Percentiles rank a stretch among this genome's conserved stretches.
These are phyloP conservation scores for Lordiphosa collinella DNA, from an alignment of 1,140 invertebrate genomes.

Conservation along the genomic window DNA sequence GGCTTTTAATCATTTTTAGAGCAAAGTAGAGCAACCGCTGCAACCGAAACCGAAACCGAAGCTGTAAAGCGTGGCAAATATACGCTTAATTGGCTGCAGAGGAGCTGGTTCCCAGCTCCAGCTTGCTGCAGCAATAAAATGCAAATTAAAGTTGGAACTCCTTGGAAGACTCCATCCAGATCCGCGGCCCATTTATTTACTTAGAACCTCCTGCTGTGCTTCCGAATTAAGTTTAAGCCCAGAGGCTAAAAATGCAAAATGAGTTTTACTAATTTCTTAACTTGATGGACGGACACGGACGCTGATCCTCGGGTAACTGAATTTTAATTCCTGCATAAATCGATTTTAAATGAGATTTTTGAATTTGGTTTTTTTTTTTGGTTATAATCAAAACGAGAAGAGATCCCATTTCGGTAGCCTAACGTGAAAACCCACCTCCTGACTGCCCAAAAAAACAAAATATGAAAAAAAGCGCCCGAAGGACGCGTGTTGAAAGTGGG, in stretches of 20 bases:
- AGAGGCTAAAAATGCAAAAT: constrained; percentile 80
- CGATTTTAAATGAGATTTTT: constrained; percentile 79
- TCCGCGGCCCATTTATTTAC: constrained; percentile 75
- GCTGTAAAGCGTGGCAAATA: constrained; percentile 79
- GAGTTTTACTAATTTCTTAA: constrained; percentile 80
- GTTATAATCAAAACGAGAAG: constrained; percentile 56
- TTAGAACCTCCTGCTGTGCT: constrained; percentile 80
- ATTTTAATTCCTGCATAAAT: constrained; percentile 77
- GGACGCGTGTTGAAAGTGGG: constrained; percentile 76
- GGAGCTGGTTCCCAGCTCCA: constrained; percentile 5
- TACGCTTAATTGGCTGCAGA: constrained; percentile 73
- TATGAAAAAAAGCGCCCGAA: constrained; percentile 46
- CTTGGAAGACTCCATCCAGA: constrained; percentile 23
- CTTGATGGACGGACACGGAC: constrained; percentile 64
- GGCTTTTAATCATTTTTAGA: constrained; percentile 73
- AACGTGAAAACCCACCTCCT: constrained; percentile 61
- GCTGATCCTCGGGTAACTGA: constrained; percentile 38
- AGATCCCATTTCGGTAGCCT: constrained; percentile 43
- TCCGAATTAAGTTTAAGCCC: constrained; percentile 80
- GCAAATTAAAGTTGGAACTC: constrained; percentile 69
- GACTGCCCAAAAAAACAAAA: constrained; percentile 62
- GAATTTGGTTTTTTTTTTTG: constrained; percentile 11
- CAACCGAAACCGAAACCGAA: constrained; percentile 14
- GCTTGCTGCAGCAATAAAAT: constrained; percentile 67
- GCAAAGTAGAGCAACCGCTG: constrained; percentile 59